These are phyloP conservation scores for Parnassius orleans DNA, from an alignment of 2,888 invertebrate genomes.

Conservation along the genomic window DNA sequence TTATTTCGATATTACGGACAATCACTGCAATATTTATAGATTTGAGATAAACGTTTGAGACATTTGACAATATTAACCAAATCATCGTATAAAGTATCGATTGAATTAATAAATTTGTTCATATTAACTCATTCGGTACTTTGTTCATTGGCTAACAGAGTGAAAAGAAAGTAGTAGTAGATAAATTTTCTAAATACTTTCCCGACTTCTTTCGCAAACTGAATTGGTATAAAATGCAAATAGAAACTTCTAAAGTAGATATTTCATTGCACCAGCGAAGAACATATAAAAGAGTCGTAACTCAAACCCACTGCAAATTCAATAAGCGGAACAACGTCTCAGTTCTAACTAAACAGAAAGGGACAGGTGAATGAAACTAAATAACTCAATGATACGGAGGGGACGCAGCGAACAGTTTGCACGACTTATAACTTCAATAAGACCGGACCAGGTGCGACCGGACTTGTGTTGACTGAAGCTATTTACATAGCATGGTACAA, in stretches of 20 bases:
- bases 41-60: too few relatives aligned
- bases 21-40: too few relatives aligned
- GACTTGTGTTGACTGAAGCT: constrained; percentile 56
- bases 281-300: constrained; percentile 26
- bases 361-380: constrained; percentile 46
- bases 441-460: constrained; percentile 71
- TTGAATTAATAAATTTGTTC: too few relatives aligned
- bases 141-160: too few relatives aligned
- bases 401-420: constrained; percentile 58
- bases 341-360: constrained; percentile 37
- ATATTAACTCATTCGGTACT: too few relatives aligned
- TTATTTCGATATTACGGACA: too few relatives aligned
- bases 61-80: too few relatives aligned
- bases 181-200: neutral
- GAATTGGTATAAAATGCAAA: constrained; percentile 3
- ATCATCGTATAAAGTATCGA: too few relatives aligned
- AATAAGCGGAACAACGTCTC: constrained; percentile 45
- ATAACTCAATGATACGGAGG: constrained; percentile 50
- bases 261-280: constrained; percentile 13
- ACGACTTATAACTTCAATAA: constrained; percentile 80
- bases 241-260: constrained; percentile 10
- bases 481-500: constrained; percentile 61
- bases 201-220: neutral
- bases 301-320: constrained; percentile 39
- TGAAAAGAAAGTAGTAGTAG: too few relatives aligned